These are phyloP conservation scores for Rhombomys opimus DNA, from an alignment of 2,113 vertebrate species.

Conservation along the genomic window DNA sequence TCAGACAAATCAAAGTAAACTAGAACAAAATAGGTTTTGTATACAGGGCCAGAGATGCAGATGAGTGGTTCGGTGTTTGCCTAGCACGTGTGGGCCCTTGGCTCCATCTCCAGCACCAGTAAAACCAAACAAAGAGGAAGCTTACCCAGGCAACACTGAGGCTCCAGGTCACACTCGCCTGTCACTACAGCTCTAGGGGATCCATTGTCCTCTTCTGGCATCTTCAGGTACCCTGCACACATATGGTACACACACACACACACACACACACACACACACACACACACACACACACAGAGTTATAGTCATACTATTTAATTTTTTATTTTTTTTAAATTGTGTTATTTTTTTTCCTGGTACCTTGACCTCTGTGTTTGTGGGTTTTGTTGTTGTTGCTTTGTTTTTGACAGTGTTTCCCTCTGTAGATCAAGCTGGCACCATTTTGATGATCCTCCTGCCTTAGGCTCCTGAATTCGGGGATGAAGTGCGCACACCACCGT, in stretches of 20 bases:
- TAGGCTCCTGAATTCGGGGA: not conserved
- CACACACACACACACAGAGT: not conserved
- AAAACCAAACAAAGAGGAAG: too few species aligned
- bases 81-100: not conserved
- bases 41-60: not conserved
- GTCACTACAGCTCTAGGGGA: too few species aligned
- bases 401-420: not conserved
- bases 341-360: not conserved
- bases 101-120: not conserved
- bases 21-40: not conserved
- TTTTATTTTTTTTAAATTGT: not conserved
- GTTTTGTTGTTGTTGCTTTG: not conserved
- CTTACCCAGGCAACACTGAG: too few species aligned
- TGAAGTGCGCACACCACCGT: too few species aligned
- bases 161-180: not conserved
- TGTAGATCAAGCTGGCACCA: not conserved
- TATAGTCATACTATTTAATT: not conserved
- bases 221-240: too few species aligned
- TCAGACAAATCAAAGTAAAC: not conserved
- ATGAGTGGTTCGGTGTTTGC: not conserved
- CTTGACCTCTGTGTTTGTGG: not conserved
- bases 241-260: not conserved
- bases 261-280: not conserved
- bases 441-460: not conserved
- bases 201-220: not conserved